phyloP scores from a whole-genome alignment of 2,113 vertebrate genomes.

The Saccopteryx leptura region DNA sequence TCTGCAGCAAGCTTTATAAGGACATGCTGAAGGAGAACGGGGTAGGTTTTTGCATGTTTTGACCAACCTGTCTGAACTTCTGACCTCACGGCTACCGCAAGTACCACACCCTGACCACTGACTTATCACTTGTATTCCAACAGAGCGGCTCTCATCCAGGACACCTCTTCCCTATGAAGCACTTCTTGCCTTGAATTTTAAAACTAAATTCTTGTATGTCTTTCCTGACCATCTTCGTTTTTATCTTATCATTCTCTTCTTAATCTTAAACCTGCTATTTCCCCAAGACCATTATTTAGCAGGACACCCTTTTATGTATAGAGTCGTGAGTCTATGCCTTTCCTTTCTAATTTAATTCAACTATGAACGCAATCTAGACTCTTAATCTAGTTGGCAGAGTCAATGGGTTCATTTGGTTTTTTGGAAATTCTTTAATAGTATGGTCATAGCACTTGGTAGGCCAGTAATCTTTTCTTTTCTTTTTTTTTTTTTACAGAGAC shows the following conservation, averaged over 20 bases:
- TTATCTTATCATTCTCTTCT: neutral
- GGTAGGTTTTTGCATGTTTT: neutral
- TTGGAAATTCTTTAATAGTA: neutral
- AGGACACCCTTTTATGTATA: neutral
- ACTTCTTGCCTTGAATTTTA: neutral
- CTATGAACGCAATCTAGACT: neutral
- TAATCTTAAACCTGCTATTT: conserved; percentile 33
- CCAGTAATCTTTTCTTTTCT: neutral
- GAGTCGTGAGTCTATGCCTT: neutral
- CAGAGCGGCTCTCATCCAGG: neutral
- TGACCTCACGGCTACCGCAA: too few relatives aligned
- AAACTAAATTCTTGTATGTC: neutral
- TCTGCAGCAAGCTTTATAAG: neutral
- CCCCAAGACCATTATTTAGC: neutral
- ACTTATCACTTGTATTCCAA: neutral
- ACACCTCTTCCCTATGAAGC: neutral
- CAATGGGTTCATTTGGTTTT: neutral
- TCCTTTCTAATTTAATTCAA: conserved; percentile 7
- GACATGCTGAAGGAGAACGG: neutral
- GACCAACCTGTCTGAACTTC: neutral
- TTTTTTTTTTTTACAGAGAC: too few relatives aligned
- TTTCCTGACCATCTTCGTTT: neutral
- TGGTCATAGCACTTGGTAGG: neutral
- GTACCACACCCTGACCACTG: neutral
- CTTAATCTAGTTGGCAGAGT: neutral